Base-by-base conservation (phyloP, 2,888 invertebrate genomes). In the Zelleria hepariella region DNA sequence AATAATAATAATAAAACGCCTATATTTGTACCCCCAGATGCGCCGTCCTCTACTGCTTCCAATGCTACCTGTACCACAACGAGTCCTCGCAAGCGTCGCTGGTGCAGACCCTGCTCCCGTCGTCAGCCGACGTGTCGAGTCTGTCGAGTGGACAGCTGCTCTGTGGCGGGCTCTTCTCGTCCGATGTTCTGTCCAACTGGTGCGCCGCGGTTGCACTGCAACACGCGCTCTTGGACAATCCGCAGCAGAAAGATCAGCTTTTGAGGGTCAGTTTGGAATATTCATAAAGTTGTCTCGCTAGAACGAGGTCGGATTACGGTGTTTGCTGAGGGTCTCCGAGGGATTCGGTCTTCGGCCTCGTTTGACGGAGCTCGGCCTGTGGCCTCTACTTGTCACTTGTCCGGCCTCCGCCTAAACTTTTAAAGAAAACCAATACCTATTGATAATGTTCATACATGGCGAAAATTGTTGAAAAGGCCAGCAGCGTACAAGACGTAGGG, bases 11-110 rank as follows among this genome's bases (percentile, higher is more conserved):
- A 10, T 2, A 10, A 5, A 32, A 32, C 32, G 2, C 6, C 32
- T 32, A 7, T 15, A 3, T 15, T 42, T 15, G 15, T 15, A 5
- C 5, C 66, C 67, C 10, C 71, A 93, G 99, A 63, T 97, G 97
- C 77, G 96, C 99, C 0, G 98, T 99, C 2, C 92, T 99, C 0
- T 99, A 99, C 81, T 98, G 98, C 78, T 98, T 99, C 81, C 94
- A 99, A 87, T 98, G 97, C 77, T 99, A 95, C 78, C 88, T 99
- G 7, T 96, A 95, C 78, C 96, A 95, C 82, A 99, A 99, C 79
- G 95, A 96, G 75, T 90, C 93, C 26, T 96, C 96, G 2, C 98
- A 98, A 78, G 93, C 93, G 0, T 92, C 94, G 66, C 92, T 99
- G 2, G 94, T 99, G 0, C 95, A 97, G 74, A 98, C 98, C 0